These are phyloP conservation scores for Polymixis lichenea DNA, from an alignment of 2,888 invertebrate species.

Conservation along the genomic window DNA sequence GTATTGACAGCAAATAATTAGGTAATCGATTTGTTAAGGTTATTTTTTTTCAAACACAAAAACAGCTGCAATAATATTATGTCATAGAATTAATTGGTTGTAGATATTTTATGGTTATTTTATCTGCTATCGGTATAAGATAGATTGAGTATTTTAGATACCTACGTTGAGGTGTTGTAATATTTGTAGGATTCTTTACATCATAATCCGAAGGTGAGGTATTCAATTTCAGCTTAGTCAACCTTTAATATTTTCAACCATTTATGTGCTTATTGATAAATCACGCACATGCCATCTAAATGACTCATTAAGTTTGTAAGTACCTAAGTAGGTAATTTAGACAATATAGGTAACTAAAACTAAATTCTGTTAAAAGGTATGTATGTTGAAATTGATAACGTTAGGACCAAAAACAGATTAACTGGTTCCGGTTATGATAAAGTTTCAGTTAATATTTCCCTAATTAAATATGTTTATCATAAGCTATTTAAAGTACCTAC, in stretches of 20 bases:
- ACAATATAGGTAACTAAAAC: neutral
- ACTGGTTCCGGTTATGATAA: slow-evolving; percentile 37
- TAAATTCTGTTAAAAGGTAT: neutral
- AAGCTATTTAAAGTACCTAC: neutral
- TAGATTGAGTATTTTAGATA: neutral
- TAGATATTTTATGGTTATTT: too few relatives aligned
- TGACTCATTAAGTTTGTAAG: neutral
- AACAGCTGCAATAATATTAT: slow-evolving; percentile 11
- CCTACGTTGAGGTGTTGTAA: slow-evolving; percentile 1
- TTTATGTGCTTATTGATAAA: slow-evolving; percentile 11
- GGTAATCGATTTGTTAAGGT: slow-evolving; percentile 25
- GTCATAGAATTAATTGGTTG: slow-evolving; percentile 24
- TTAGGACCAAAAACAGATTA: slow-evolving; percentile 18
- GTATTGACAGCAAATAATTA: neutral
- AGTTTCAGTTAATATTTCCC: slow-evolving; percentile 14
- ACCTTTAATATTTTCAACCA: slow-evolving; percentile 15
- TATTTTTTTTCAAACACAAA: slow-evolving; percentile 4
- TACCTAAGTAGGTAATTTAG: neutral
- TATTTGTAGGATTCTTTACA: slow-evolving; percentile 18
- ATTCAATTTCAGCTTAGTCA: slow-evolving; percentile 3
- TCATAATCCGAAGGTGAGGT: slow-evolving; percentile 19
- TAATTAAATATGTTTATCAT: slow-evolving; percentile 30
- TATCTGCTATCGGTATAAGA: neutral
- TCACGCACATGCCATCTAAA: neutral
- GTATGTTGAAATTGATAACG: neutral